Conservation (phyloP, 1,140 invertebrate species). For the Scaptomyza hsui region DNA sequence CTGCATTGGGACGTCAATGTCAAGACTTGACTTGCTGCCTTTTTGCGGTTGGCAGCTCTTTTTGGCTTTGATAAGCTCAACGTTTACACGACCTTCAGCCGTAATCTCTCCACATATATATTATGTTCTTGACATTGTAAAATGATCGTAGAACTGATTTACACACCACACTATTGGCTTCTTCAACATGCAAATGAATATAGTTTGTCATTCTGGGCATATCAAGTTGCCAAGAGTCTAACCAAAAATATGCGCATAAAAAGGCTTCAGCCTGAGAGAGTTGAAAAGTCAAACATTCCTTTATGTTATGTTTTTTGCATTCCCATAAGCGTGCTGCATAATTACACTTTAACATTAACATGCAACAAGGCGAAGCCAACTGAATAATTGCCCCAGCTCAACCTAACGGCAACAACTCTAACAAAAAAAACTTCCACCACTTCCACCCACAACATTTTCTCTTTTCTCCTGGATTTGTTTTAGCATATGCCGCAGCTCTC, state of each 20-base stretch:
- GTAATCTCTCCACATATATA: neutral
- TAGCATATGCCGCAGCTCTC: conserved; percentile 19
- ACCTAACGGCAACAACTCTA: conserved; percentile 35
- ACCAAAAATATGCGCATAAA: conserved; percentile 68
- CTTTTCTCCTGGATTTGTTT: conserved; percentile 13
- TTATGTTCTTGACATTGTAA: neutral
- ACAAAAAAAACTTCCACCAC: conserved; percentile 7
- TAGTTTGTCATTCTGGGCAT: conserved; percentile 9
- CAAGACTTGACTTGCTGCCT: conserved; percentile 50
- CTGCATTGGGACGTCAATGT: conserved; percentile 63
- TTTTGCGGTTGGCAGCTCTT: conserved; percentile 65
- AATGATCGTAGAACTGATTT: neutral
- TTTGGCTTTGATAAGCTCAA: conserved; percentile 8
- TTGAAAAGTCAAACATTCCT: conserved; percentile 34
- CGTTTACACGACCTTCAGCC: conserved; percentile 10
- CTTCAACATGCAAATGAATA: too few species aligned
- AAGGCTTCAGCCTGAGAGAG: conserved; percentile 25
- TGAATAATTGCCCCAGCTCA: conserved; percentile 48
- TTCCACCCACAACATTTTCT: neutral
- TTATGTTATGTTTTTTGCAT: neutral
- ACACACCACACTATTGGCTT: too few species aligned
- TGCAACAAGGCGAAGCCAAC: conserved; percentile 55
- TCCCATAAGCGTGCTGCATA: conserved; percentile 61
- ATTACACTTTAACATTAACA: conserved; percentile 81
- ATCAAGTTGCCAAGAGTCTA: conserved; percentile 63